These are phyloP conservation scores for Mustela lutreola DNA, from an alignment of 2,113 vertebrate species.

Conservation along the genomic window DNA sequence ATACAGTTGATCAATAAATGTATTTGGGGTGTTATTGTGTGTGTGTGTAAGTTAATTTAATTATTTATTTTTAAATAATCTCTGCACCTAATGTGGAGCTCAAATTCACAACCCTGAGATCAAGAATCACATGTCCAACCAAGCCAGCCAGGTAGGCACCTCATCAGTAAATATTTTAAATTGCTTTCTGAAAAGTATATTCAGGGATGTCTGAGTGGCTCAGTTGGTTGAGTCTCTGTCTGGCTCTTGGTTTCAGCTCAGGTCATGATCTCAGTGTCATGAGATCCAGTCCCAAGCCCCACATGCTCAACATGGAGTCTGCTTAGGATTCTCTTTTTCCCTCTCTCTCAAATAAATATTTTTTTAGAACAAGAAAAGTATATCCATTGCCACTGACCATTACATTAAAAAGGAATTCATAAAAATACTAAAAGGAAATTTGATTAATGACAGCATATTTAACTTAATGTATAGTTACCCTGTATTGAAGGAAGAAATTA, in stretches of 20 bases:
- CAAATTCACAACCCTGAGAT: background rate
- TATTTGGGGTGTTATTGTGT: background rate
- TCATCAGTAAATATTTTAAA: background rate
- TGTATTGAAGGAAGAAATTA: background rate
- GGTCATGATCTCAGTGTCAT: background rate
- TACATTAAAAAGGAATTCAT: background rate
- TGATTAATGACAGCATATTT: background rate
- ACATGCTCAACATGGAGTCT: background rate
- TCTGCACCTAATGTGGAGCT: background rate
- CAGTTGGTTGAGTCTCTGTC: background rate
- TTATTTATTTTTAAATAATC: background rate
- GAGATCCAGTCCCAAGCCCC: background rate
- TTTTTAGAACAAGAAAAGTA: background rate
- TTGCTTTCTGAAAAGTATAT: background rate
- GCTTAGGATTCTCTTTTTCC: background rate
- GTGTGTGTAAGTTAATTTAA: background rate
- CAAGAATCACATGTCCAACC: background rate
- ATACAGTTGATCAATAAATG: background rate
- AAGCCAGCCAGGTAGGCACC: background rate
- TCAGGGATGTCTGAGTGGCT: background rate
- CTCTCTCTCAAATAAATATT: background rate
- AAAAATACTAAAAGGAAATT: background rate
- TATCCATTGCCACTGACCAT: background rate
- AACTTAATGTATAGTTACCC: background rate
- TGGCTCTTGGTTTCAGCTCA: background rate